A percentile compares a stretch with the other conserved stretches of the same genome.
Conservation (phyloP, 2,113 vertebrate genomes). For the Piaya cayana region DNA sequence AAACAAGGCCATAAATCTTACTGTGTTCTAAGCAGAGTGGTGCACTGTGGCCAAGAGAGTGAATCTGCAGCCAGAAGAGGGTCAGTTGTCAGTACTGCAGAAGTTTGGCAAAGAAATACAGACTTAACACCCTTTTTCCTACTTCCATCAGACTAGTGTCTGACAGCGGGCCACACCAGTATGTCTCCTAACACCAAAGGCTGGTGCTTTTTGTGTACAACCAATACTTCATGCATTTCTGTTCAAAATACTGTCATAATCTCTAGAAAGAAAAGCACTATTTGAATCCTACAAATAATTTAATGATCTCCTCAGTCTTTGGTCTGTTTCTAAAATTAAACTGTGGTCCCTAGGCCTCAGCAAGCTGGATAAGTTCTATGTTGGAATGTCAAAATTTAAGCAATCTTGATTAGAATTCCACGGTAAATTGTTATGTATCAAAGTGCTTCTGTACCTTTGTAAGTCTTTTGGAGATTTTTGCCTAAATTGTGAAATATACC, state of each 20-base stretch:
- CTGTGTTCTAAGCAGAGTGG: rapidly evolving
- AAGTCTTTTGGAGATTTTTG: not conserved
- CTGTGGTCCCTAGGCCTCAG: not conserved
- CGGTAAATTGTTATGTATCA: not conserved
- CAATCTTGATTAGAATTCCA: not conserved
- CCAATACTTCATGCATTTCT: not conserved
- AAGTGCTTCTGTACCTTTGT: not conserved
- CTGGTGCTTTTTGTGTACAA: not conserved
- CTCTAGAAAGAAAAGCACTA: not conserved
- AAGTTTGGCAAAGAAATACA: not conserved
- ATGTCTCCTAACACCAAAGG: not conserved
- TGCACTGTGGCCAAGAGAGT: not conserved
- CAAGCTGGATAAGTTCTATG: not conserved
- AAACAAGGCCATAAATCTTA: not conserved
- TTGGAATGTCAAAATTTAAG: not conserved
- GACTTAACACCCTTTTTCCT: not conserved
- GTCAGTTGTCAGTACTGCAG: not conserved
- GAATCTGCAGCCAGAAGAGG: not conserved
- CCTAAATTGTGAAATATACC: not conserved
- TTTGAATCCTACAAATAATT: not conserved
- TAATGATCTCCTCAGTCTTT: not conserved
- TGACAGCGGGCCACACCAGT: not conserved
- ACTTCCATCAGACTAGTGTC: not conserved
- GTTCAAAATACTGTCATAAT: not conserved
- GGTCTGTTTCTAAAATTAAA: not conserved